Evolutionary conservation across 2,113 vertebrate genomes (phyloP).

Genomic region (Andinoacara biseriatus): DNA sequence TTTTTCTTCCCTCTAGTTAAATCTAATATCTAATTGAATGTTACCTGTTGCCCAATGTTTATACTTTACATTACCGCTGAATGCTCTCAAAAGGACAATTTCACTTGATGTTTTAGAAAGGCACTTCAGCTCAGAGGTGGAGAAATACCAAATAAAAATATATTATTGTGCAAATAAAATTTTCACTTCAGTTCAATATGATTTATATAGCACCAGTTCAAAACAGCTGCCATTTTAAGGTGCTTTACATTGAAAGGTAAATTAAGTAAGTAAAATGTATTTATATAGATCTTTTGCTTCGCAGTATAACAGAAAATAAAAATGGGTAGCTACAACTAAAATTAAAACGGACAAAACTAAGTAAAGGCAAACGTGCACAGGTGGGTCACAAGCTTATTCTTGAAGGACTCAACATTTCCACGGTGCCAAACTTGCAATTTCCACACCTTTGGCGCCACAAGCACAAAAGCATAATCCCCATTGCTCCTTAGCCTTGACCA

Average conservation of each 20-base stretch:
- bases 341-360: neutral
- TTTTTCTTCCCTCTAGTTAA: constrained; percentile 2
- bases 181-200: neutral
- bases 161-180: neutral
- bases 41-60: neutral
- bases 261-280: neutral
- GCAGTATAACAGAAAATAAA: neutral
- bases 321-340: neutral
- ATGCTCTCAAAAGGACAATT: neutral
- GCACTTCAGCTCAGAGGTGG: neutral
- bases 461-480: too few relatives aligned
- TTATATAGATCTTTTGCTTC: neutral
- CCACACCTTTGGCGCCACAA: too few relatives aligned
- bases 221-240: neutral
- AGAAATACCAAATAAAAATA: neutral
- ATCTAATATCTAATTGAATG: neutral
- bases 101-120: neutral
- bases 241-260: neutral
- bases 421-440: too few relatives aligned
- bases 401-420: neutral
- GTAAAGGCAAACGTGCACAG: neutral
- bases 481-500: too few relatives aligned
- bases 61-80: neutral
- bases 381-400: neutral
- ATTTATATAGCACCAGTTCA: neutral